Evolutionary conservation across 2,888 invertebrate species (phyloP).

Genomic region (Sarcophaga caerulescens): DNA sequence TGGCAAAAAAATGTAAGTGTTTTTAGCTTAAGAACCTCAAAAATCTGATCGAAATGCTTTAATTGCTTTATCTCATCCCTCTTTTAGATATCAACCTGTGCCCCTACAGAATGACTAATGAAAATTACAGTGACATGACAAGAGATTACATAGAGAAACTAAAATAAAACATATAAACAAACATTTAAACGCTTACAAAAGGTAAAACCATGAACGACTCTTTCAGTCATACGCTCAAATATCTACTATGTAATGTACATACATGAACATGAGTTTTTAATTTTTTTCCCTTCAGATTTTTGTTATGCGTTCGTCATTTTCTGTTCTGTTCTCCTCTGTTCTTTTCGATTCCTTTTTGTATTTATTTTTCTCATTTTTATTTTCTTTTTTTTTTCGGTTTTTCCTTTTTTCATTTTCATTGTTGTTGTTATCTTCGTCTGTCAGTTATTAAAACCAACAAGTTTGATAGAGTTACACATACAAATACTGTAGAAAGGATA

Average conservation of each 20-base stretch:
- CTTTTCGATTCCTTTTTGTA: not conserved
- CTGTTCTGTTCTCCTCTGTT: not conserved
- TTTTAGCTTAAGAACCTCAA: constrained; percentile 17
- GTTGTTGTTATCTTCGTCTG: constrained; percentile 35
- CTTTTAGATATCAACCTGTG: not conserved
- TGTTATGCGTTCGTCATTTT: not conserved
- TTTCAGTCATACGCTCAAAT: no score
- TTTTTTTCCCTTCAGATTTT: not conserved
- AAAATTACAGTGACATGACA: constrained; percentile 31
- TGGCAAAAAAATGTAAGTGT: constrained; percentile 4
- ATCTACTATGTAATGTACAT: no score
- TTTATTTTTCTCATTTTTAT: not conserved
- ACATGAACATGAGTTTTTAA: not conserved
- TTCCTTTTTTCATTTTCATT: constrained; percentile 6
- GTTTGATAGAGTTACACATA: constrained; percentile 44
- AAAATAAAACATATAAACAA: constrained; percentile 4
- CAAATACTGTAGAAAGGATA: constrained; percentile 34
- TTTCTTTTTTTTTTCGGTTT: not conserved
- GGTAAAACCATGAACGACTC: not conserved
- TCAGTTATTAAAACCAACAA: constrained; percentile 53
- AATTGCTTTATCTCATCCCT: constrained; percentile 25
- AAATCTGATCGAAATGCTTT: constrained; percentile 44
- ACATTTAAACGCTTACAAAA: not conserved
- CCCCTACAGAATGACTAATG: constrained; percentile 41
- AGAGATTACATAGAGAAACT: constrained; percentile 7